Conservation (phyloP, 2,113 vertebrate species). For the Sarotherodon lohbergeri region DNA sequence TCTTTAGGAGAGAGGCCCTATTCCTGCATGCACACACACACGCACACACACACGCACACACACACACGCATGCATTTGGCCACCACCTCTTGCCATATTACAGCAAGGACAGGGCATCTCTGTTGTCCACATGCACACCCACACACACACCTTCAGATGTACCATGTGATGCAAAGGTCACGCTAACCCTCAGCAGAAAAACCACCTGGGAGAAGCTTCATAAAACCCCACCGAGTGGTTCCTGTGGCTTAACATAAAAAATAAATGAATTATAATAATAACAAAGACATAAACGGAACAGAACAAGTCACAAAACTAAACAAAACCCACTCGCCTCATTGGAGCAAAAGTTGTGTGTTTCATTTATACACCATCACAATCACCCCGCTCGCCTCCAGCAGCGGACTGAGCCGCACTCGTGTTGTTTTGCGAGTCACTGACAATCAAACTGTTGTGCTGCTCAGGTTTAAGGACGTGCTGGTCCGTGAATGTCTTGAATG, state of each 20-base stretch:
- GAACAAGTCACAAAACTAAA: neutral
- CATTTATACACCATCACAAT: neutral
- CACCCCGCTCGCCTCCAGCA: neutral
- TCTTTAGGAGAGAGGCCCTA: conserved; percentile 59
- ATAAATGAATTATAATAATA: neutral
- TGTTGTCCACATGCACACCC: neutral
- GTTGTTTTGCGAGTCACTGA: neutral
- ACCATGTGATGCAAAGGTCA: neutral
- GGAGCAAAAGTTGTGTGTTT: neutral
- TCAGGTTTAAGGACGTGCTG: neutral
- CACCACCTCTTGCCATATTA: neutral
- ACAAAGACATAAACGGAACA: neutral
- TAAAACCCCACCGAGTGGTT: neutral
- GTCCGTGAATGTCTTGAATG: neutral
- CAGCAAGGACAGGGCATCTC: neutral
- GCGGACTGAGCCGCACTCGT: neutral
- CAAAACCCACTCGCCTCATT: neutral
- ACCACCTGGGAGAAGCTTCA: neutral
- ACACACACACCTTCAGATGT: neutral
- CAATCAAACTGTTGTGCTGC: neutral
- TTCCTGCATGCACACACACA: neutral
- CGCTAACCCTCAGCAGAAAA: rapidly evolving
- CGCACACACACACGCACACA: neutral
- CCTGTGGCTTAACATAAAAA: neutral
- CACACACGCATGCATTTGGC: neutral